These are phyloP conservation scores for Cydia fagiglandana DNA, from an alignment of 1,140 invertebrate species.

Conservation along the genomic window DNA sequence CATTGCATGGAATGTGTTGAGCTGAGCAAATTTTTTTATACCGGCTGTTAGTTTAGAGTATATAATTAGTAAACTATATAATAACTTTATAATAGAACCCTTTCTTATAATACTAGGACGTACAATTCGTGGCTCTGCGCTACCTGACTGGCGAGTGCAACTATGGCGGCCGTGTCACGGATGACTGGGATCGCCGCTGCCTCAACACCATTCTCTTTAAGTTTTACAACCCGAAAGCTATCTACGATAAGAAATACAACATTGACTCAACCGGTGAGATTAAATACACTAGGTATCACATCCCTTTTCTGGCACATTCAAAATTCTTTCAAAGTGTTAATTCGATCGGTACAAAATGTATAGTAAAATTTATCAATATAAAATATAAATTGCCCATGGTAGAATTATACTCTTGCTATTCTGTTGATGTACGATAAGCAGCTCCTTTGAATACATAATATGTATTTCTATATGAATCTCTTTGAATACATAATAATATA, in stretches of 20 bases:
- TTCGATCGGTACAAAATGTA: too few relatives aligned
- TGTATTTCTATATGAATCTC: too few relatives aligned
- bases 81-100: too few relatives aligned
- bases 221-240: slow-evolving; percentile 85
- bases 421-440: neutral
- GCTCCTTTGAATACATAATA: too few relatives aligned
- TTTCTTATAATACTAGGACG: slow-evolving; percentile 80
- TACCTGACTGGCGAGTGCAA: slow-evolving; percentile 98
- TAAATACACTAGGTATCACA: neutral
- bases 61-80: too few relatives aligned
- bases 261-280: slow-evolving; percentile 81
- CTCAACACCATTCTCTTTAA: slow-evolving; percentile 90
- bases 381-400: too few relatives aligned
- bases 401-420: too few relatives aligned
- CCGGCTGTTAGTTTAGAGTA: too few relatives aligned
- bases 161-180: slow-evolving; percentile 96
- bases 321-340: neutral
- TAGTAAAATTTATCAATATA: too few relatives aligned
- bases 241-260: slow-evolving; percentile 79
- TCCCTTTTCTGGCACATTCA: neutral
- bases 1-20: too few relatives aligned
- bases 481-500: too few relatives aligned
- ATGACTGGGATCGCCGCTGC: slow-evolving; percentile 95
- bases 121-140: slow-evolving; percentile 93
- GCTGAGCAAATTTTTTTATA: too few relatives aligned